These are phyloP conservation scores for Corythornis madagascariensis DNA, from an alignment of 2,113 vertebrate species.

Conservation along the genomic window DNA sequence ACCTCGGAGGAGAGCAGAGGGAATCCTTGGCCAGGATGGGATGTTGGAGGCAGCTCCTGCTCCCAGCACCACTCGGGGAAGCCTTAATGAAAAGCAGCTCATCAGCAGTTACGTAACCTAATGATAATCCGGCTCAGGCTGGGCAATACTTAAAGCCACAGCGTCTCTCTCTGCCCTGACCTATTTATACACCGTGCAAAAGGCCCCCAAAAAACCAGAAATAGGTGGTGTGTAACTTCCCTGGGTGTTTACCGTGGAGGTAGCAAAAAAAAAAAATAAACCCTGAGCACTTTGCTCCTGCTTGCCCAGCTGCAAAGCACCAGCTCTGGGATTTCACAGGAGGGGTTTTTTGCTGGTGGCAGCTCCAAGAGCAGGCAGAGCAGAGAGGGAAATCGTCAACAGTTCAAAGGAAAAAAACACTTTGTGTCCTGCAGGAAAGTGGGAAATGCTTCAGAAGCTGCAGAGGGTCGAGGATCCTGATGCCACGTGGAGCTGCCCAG, in stretches of 20 bases:
- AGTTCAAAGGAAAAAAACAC: conserved; percentile 29
- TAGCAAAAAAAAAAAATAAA: background rate
- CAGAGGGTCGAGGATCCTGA: background rate
- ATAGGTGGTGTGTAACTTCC: background rate
- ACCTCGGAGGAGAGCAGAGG: background rate
- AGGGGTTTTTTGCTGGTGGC: background rate
- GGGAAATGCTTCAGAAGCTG: background rate
- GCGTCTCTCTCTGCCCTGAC: conserved; percentile 17
- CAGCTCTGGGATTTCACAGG: background rate
- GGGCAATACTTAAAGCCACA: conserved; percentile 53
- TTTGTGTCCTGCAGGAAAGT: background rate
- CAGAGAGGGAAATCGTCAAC: background rate
- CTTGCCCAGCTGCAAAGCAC: background rate
- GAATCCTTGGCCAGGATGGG: conserved; percentile 23
- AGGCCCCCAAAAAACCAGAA: background rate
- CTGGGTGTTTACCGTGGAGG: background rate
- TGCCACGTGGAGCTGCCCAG: background rate
- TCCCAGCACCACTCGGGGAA: conserved; percentile 4
- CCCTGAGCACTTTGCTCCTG: background rate
- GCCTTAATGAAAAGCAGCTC: conserved; percentile 52
- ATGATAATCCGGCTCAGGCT: conserved; percentile 57
- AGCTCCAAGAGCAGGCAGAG: background rate
- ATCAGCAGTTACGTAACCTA: conserved; percentile 54
- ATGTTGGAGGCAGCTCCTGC: background rate
- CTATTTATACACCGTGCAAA: conserved; percentile 5